Evolutionary conservation across 30 jellyfish, hydroid and myxozoan genomes (phyloP), one percentile per base, ranked within the genome.

Genomic region (Turritopsis rubra): DNA sequence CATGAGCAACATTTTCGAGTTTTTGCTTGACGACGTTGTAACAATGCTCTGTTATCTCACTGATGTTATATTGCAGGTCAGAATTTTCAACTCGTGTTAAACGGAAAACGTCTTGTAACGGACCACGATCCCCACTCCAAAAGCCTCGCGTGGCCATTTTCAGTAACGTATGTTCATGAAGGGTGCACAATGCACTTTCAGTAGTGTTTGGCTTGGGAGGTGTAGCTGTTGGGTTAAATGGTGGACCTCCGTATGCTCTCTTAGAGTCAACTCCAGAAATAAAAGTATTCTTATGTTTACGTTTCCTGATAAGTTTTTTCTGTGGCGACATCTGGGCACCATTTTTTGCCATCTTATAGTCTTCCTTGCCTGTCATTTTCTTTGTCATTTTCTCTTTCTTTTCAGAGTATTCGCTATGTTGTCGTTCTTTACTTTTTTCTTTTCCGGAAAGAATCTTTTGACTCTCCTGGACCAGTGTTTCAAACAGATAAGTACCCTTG

Each of bases 101-200:
- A 7, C 99, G 90, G 68, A 93, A 93, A 41, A 93, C 99, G 80
- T 93, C 99, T 79, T 93, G 96, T 24, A 93, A 79, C 41, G 88
- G 87, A 7, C 99, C 99, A 86, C 84, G 83, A 52, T 93, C 96
- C 25, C 96, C 91, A 29, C 99, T 95, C 99, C 99, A 93, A 75
- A 93, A 93, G 21, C 99, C 99, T 26, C 99, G 85, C 18, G 99
- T 93, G 3, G 99, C 99, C 99, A 93, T 93, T 75, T 88, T 88
- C 73, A 93, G 52, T 22, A 93, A 72, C 0, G 99, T 93, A 79
- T 93, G 97, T 54, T 93, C 99, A 79, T 85, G 85, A 19, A 93
- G 86, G 52, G 92, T 66, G 71, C 99, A 93, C 8, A 89, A 80
- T 3, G 96, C 91, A 85, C 96, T 87, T 70, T 88, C 96, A 22